Base-by-base conservation (phyloP, 37 sponge, comb jelly and placozoan genomes). In the Crambe crambe region DNA sequence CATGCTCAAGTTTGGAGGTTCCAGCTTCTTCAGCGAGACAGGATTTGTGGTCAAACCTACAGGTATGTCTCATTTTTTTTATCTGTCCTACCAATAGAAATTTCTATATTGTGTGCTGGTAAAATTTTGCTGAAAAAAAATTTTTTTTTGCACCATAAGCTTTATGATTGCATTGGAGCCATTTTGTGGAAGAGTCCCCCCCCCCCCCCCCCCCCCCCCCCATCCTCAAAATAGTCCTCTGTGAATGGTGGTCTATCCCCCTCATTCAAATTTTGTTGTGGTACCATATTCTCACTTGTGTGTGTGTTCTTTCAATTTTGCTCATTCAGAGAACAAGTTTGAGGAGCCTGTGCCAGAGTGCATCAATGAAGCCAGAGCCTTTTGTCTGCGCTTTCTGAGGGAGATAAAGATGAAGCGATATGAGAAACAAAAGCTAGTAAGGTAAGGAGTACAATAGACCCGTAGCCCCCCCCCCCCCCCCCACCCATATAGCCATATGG, bases 1-100 rank as follows among this genome's bases (percentile, higher is more conserved):
- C 17, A 43, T 82, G 32, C 65, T 82, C 0, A 43, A 42, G 22
- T 68, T 73, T 12, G 82, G 73, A 36, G 82, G 74, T 2, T 72
- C 37, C 37, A 61, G 47, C 10, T 82, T 51, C 74, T 64, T 51
- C 37, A 64, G 22, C 2, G 74, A 72, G 64, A 23, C 44, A 23
- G 65, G 65, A 18, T 21, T 5, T 21, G 34, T 35, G 23, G 58
- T 60, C 29, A 3, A 17, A 40, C 56, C 74, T 56, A 18, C 42
- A 41, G 58, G 74, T 56, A 37, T 35, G 68, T n/a, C n/a, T n/a
- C n/a, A n/a, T n/a, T n/a, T n/a, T n/a, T n/a, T n/a, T n/a, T n/a
- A n/a, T n/a, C n/a, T n/a, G n/a, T n/a, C n/a, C n/a, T n/a, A n/a
- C n/a, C n/a, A n/a, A n/a, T n/a, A n/a, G n/a, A n/a, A n/a, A n/a